Evolutionary conservation across 2,888 invertebrate genomes (phyloP).

Genomic region (Dyspetes luteomarginatus): DNA sequence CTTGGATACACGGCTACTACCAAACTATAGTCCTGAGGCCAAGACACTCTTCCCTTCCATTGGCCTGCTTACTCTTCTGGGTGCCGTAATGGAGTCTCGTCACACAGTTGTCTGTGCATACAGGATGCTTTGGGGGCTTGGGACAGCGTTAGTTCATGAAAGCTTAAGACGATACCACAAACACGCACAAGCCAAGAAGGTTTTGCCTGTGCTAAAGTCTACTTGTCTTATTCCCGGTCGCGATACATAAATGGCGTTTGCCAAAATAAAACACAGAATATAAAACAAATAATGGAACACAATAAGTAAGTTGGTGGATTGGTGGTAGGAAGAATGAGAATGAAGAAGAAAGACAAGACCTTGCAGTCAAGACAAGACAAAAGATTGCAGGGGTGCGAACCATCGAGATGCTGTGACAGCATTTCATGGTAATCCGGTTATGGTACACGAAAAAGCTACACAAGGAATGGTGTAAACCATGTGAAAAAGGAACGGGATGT

Average conservation of each 20-base stretch:
- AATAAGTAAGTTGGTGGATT: background rate
- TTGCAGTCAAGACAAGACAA: too few species aligned
- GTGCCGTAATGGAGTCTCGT: conserved; percentile 80
- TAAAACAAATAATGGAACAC: background rate
- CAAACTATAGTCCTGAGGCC: background rate
- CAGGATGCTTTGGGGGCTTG: conserved; percentile 66
- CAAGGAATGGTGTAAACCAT: background rate
- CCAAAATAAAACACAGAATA: conserved; percentile 31
- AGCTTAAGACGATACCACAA: conserved; percentile 73
- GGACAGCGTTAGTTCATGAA: conserved; percentile 74
- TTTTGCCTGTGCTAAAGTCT: conserved; percentile 35
- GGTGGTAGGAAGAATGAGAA: background rate
- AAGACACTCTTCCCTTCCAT: conserved; percentile 25
- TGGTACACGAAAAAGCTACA: too few species aligned
- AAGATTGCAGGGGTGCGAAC: too few species aligned
- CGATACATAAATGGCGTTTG: conserved; percentile 21
- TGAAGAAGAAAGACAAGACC: background rate
- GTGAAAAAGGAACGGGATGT: background rate
- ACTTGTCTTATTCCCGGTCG: conserved; percentile 56
- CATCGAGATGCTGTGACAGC: too few species aligned
- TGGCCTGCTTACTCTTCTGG: conserved; percentile 67
- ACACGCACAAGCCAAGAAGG: conserved; percentile 43
- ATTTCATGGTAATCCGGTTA: too few species aligned
- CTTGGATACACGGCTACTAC: conserved; percentile 4
- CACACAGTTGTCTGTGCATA: conserved; percentile 82